Evolutionary conservation across 2,797 vertebrate species (phyloP).

Genomic region (Gastrophryne carolinensis): DNA sequence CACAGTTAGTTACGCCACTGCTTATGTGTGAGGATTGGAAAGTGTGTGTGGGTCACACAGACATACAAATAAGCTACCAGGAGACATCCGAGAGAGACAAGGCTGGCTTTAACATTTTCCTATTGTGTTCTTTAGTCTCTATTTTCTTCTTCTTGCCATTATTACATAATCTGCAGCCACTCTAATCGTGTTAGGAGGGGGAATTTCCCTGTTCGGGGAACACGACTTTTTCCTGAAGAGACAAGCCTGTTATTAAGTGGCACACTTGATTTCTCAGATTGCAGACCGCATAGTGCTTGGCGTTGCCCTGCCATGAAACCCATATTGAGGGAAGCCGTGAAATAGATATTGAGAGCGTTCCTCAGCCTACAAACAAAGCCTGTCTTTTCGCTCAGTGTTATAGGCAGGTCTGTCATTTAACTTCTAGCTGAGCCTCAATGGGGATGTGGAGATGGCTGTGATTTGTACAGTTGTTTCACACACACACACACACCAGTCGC

Average conservation of each 20-base stretch:
- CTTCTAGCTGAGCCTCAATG: constrained; percentile 21
- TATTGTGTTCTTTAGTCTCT: neutral
- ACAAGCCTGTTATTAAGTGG: constrained; percentile 32
- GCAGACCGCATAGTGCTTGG: neutral
- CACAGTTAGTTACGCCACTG: too few relatives aligned
- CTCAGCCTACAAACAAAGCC: constrained; percentile 5
- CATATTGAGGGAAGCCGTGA: constrained; percentile 13
- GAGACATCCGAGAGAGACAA: too few relatives aligned
- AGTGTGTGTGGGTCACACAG: too few relatives aligned
- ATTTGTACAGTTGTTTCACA: constrained; percentile 32
- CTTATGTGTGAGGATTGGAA: too few relatives aligned
- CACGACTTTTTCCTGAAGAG: constrained; percentile 22
- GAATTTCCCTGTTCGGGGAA: neutral
- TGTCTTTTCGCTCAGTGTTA: constrained; percentile 1
- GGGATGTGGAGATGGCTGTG: constrained; percentile 21
- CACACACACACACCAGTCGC: constrained; percentile 26
- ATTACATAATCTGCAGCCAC: neutral
- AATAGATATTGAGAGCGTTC: constrained; percentile 9
- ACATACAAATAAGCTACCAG: too few relatives aligned
- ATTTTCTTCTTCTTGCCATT: neutral
- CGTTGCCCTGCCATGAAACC: constrained; percentile 15
- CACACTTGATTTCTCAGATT: constrained; percentile 30
- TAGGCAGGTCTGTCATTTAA: constrained; percentile 17
- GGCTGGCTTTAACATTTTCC: too few relatives aligned
- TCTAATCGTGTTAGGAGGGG: neutral